Percentiles rank a stretch among this genome's conserved stretches.
Evolutionary conservation across 2,888 invertebrate genomes (phyloP).

Genomic region (Fragum sueziense): DNA sequence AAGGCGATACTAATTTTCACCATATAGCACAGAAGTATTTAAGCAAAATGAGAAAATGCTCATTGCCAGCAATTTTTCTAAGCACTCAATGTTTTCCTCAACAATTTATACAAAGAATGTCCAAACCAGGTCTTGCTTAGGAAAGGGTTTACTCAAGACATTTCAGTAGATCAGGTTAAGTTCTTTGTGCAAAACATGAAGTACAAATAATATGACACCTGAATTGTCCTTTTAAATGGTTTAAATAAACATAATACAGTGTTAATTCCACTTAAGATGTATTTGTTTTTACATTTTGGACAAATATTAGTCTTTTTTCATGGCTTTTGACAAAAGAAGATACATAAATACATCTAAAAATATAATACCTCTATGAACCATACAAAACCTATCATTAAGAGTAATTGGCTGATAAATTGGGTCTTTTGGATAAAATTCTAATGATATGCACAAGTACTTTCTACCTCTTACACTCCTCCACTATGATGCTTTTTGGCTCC

Average conservation of each 20-base stretch:
- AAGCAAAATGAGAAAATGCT: background rate
- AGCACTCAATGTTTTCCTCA: background rate
- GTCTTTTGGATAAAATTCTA: no score
- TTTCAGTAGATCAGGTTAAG: background rate
- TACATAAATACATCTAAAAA: no score
- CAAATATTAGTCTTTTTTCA: background rate
- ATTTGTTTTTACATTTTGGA: background rate
- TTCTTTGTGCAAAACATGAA: background rate
- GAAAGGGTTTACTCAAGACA: background rate
- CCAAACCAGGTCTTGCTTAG: background rate
- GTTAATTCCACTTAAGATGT: conserved; percentile 11
- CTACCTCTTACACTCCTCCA: no score
- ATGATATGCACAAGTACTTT: no score
- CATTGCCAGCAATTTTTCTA: background rate
- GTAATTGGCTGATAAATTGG: no score
- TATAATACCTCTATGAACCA: no score
- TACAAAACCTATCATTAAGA: no score
- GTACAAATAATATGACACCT: background rate
- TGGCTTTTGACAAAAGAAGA: no score
- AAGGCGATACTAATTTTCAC: no score
- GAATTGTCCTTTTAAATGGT: background rate
- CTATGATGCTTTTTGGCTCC: no score
- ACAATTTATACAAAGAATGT: no score
- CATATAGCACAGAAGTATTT: background rate
- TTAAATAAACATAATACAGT: conserved; percentile 6